These are phyloP conservation scores for Syngnathus acus DNA, from an alignment of 2,797 vertebrate genomes.

Conservation along the genomic window DNA sequence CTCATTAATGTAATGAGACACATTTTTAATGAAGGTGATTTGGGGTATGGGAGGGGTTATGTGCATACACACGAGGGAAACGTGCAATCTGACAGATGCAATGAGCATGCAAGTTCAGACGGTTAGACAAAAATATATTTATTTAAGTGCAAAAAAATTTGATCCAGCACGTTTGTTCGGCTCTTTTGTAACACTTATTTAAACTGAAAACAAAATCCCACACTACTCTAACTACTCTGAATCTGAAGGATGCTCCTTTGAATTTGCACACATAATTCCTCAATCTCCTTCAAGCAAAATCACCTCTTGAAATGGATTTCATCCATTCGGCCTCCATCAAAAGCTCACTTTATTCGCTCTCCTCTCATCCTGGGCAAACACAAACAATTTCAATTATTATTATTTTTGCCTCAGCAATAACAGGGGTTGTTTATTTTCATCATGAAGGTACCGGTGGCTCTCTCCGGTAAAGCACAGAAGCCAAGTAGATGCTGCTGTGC, in stretches of 20 bases:
- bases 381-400: conserved; percentile 7
- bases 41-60: conserved; percentile 47
- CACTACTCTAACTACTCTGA: conserved; percentile 4
- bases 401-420: neutral
- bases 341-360: conserved; percentile 19
- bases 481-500: conserved; percentile 32
- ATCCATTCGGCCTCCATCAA: neutral
- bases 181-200: neutral
- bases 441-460: conserved; percentile 54
- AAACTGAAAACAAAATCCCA: neutral
- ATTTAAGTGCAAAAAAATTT: neutral
- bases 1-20: conserved; percentile 71
- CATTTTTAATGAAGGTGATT: conserved; percentile 63
- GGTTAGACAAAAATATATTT: neutral
- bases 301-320: conserved; percentile 13
- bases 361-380: conserved; percentile 8
- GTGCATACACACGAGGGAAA: conserved; percentile 1
- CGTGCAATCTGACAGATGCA: conserved; percentile 16
- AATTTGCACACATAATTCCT: neutral
- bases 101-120: neutral
- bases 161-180: neutral
- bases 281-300: conserved; percentile 17
- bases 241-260: conserved; percentile 23
- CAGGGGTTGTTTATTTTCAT: neutral
- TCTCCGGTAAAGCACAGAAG: conserved; percentile 15